Percentiles rank a stretch among this genome's conserved stretches.
Evolutionary conservation across 2,888 invertebrate species (phyloP).

Genomic region (Dicroscelio sp.): DNA sequence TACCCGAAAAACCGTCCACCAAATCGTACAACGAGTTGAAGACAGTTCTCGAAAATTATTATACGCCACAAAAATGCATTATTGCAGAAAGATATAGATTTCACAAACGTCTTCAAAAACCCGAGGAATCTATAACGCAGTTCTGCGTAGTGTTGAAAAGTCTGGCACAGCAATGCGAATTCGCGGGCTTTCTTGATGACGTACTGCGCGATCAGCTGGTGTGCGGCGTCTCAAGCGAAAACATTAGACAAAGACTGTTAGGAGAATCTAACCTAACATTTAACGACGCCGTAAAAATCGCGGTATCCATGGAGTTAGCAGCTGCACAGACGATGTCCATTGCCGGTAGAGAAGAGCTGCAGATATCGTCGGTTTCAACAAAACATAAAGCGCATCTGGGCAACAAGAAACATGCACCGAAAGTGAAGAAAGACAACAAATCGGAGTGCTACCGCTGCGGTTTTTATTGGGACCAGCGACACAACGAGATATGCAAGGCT

Average conservation of each 20-base stretch:
- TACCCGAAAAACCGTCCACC: background rate
- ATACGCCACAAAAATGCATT: conserved; percentile 77
- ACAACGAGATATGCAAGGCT: too few species aligned
- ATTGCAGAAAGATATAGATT: conserved; percentile 78
- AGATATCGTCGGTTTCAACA: too few species aligned
- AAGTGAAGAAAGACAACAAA: too few species aligned
- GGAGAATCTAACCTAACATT: conserved; percentile 77
- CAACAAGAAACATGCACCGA: too few species aligned
- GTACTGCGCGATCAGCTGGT: conserved; percentile 82
- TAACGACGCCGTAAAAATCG: conserved; percentile 67
- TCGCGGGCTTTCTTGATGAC: conserved; percentile 82
- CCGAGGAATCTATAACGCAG: conserved; percentile 54
- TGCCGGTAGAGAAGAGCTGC: too few species aligned
- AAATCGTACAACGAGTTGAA: conserved; percentile 55
- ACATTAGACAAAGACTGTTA: conserved; percentile 79
- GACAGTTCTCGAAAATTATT: conserved; percentile 68
- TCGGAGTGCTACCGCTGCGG: too few species aligned
- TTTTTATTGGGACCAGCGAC: too few species aligned
- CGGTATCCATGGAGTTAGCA: conserved; percentile 30
- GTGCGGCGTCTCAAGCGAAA: conserved; percentile 80
- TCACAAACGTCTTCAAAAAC: conserved; percentile 80
- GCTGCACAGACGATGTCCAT: conserved; percentile 34
- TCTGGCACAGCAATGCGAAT: conserved; percentile 83
- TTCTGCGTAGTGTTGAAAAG: conserved; percentile 81
- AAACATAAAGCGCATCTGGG: too few species aligned